Conservation (phyloP, 2,888 invertebrate genomes). For the Dicyrtomina minuta region DNA sequence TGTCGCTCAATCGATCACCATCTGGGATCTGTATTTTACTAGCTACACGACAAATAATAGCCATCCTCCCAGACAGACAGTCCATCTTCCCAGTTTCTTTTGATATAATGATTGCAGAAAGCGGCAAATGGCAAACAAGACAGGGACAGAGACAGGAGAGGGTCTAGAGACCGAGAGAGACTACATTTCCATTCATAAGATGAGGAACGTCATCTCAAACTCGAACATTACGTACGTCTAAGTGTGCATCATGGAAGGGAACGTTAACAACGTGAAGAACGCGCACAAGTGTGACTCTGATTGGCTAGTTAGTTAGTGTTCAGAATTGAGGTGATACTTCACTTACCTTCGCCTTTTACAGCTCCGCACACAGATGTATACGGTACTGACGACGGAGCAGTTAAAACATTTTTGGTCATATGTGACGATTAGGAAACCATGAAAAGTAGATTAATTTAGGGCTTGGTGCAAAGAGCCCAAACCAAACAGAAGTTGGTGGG, state of each 20-base stretch:
- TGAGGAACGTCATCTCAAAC: neutral
- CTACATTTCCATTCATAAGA: too few species aligned
- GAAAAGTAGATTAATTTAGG: constrained; percentile 37
- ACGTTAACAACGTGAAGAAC: too few species aligned
- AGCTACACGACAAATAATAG: too few species aligned
- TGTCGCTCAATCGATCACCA: too few species aligned
- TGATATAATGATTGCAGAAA: too few species aligned
- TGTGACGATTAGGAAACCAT: constrained; percentile 35
- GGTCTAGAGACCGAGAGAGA: too few species aligned
- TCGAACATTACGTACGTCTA: neutral
- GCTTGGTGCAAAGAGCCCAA: constrained; percentile 1
- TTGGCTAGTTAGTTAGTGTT: constrained; percentile 15
- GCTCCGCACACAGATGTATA: constrained; percentile 13
- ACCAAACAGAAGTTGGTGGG: constrained; percentile 13
- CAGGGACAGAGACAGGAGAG: too few species aligned
- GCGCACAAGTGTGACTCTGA: neutral
- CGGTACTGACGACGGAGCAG: constrained; percentile 11
- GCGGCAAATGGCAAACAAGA: too few species aligned
- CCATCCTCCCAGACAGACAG: too few species aligned
- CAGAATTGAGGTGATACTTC: constrained; percentile 17
- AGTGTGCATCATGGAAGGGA: too few species aligned
- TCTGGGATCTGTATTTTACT: too few species aligned
- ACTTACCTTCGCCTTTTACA: constrained; percentile 25
- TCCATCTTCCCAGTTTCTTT: too few species aligned
- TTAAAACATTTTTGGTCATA: constrained; percentile 29